phyloP scores from a whole-genome alignment of 1,140 invertebrate species.

The Coenobita brevimanus region DNA sequence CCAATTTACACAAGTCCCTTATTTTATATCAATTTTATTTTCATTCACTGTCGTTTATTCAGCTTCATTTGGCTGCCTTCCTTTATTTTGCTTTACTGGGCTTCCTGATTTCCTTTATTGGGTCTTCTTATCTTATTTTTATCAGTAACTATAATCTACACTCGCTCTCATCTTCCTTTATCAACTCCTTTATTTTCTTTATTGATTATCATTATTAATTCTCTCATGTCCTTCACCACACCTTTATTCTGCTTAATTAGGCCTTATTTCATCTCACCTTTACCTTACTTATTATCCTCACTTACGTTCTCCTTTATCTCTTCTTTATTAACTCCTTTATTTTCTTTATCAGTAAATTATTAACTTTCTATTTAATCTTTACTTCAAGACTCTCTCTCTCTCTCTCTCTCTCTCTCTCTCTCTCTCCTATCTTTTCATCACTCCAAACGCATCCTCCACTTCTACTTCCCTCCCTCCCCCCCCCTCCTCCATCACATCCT shows the following conservation, averaged over 20 bases:
- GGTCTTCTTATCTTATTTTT: no score
- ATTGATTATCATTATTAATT: background rate
- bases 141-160: no score
- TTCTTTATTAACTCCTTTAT: background rate
- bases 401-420: conserved; percentile 34
- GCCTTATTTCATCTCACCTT: background rate
- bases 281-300: background rate
- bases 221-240: background rate
- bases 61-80: no score
- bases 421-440: background rate
- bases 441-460: background rate
- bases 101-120: no score
- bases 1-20: no score
- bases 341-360: background rate
- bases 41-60: no score
- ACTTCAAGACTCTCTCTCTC: background rate
- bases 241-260: background rate
- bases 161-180: background rate
- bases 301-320: background rate
- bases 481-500: background rate
- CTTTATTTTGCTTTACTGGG: no score
- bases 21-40: no score
- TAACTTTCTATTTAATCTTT: background rate
- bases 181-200: background rate
- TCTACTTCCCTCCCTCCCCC: background rate